Percentiles rank a stretch among this genome's conserved stretches.
These are phyloP conservation scores for Neolamprologus sp. DNA, from an alignment of 2,113 vertebrate genomes.

Conservation along the genomic window DNA sequence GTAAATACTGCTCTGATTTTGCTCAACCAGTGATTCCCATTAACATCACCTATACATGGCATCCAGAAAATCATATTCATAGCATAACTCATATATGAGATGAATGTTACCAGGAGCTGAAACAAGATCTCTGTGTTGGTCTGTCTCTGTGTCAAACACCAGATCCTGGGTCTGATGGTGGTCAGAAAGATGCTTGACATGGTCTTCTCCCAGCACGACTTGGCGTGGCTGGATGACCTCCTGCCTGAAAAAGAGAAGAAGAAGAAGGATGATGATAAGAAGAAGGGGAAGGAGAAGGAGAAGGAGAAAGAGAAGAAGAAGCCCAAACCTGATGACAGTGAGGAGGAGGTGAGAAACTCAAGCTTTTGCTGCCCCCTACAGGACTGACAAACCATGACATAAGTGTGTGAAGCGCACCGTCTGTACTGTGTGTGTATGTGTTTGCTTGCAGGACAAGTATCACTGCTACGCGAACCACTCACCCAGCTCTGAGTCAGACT, in stretches of 20 bases:
- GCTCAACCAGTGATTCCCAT: neutral
- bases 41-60: neutral
- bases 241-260: slow-evolving; percentile 92
- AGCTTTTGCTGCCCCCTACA: slow-evolving; percentile 50
- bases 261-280: slow-evolving; percentile 81
- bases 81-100: neutral
- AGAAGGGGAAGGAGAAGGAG: slow-evolving; percentile 55
- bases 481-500: slow-evolving; percentile 78
- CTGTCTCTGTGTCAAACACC: neutral
- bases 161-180: slow-evolving; percentile 92
- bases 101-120: neutral
- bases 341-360: slow-evolving; percentile 67
- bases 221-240: slow-evolving; percentile 94
- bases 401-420: neutral
- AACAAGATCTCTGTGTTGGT: neutral
- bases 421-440: neutral
- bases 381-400: neutral
- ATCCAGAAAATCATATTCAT: neutral
- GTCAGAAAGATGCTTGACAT: slow-evolving; percentile 87
- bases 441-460: slow-evolving; percentile 76
- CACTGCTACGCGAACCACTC: slow-evolving; percentile 79
- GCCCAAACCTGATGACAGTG: slow-evolving; percentile 41
- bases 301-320: slow-evolving; percentile 59
- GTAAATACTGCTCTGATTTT: neutral
- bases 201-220: slow-evolving; percentile 90